Conservation (phyloP, 2,797 vertebrate species). For the Artibeus lituratus region DNA sequence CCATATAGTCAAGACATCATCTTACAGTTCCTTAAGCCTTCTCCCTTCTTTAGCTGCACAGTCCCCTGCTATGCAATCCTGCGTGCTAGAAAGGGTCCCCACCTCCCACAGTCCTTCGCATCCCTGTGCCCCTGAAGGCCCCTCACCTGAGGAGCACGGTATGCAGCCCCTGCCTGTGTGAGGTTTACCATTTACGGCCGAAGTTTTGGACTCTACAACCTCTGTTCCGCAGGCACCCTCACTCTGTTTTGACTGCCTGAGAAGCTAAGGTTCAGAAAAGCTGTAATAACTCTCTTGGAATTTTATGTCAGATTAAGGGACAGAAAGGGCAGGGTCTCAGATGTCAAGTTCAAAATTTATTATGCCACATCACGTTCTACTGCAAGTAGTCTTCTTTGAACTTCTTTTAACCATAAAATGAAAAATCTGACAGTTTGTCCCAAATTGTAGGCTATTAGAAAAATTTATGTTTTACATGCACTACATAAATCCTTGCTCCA, state of each 20-base stretch:
- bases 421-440: slow-evolving; percentile 14
- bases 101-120: not conserved
- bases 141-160: not conserved
- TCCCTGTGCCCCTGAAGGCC: not conserved
- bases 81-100: not conserved
- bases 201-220: not conserved
- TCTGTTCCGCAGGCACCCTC: not conserved
- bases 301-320: not conserved
- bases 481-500: slow-evolving; percentile 14
- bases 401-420: slow-evolving; percentile 32
- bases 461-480: not conserved
- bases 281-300: not conserved
- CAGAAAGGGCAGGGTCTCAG: not conserved
- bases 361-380: not conserved
- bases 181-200: not conserved
- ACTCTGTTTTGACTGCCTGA: not conserved
- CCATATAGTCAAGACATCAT: not conserved
- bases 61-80: not conserved
- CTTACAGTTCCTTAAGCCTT: not conserved
- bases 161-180: not conserved
- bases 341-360: not conserved
- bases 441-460: slow-evolving; percentile 10
- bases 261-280: not conserved
- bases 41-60: not conserved
- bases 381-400: slow-evolving; percentile 13